Evolutionary conservation across 2,113 vertebrate species (phyloP).

Genomic region (Diadophis punctatus): DNA sequence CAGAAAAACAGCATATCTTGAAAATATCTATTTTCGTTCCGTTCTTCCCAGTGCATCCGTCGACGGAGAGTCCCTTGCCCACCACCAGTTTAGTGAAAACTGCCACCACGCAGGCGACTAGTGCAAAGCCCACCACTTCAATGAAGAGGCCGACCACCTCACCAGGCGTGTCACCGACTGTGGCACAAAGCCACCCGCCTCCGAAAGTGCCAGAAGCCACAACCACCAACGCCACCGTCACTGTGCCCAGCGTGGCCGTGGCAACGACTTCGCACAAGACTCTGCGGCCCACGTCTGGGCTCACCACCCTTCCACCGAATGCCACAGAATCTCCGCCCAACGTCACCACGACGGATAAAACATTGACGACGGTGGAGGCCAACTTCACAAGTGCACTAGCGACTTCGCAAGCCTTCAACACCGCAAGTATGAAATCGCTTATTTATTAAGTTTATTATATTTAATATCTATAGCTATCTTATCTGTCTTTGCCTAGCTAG

Average conservation of each 20-base stretch:
- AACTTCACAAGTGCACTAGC: constrained; percentile 61
- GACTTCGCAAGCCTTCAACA: constrained; percentile 60
- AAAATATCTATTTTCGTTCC: constrained; percentile 11
- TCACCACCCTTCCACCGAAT: constrained; percentile 48
- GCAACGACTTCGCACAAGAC: constrained; percentile 46
- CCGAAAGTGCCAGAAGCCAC: constrained; percentile 42
- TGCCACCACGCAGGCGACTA: constrained; percentile 36
- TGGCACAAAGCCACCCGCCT: constrained; percentile 30
- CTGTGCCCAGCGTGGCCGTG: constrained; percentile 42
- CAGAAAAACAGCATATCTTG: background rate
- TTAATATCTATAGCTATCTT: background rate
- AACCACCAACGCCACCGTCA: constrained; percentile 44
- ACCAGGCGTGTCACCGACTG: constrained; percentile 48
- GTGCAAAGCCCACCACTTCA: constrained; percentile 30
- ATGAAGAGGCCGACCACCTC: constrained; percentile 49
- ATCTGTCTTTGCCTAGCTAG: too few relatives aligned
- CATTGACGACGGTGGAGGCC: constrained; percentile 31
- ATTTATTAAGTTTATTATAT: background rate
- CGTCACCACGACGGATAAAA: constrained; percentile 23
- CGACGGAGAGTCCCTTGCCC: constrained; percentile 28
- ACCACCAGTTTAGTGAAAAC: constrained; percentile 51
- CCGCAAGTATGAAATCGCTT: constrained; percentile 62
- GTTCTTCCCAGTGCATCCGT: constrained; percentile 48
- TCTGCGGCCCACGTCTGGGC: background rate
- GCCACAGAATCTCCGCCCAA: background rate